These are phyloP conservation scores for Haemorhous mexicanus DNA, from an alignment of 2,113 vertebrate species.

Conservation along the genomic window DNA sequence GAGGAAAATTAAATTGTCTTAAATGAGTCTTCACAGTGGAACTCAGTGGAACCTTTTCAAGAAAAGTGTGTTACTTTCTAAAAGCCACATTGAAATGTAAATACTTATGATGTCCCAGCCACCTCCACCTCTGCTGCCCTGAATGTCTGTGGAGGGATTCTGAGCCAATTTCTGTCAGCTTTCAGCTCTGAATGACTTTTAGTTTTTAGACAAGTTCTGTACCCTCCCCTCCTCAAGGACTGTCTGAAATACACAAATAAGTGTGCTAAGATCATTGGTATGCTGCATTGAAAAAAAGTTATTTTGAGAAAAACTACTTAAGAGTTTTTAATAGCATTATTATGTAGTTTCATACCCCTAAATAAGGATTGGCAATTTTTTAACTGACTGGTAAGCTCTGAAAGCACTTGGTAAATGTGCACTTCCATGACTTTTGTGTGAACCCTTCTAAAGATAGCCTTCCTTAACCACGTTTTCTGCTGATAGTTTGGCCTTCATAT, in stretches of 20 bases:
- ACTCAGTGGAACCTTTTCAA: neutral
- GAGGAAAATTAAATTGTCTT: neutral
- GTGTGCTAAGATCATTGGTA: neutral
- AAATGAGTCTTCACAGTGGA: neutral
- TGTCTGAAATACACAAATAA: neutral
- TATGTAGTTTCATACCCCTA: neutral
- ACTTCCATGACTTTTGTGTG: neutral
- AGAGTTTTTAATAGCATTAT: neutral
- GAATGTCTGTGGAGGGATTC: neutral
- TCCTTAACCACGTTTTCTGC: neutral
- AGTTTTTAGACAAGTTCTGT: neutral
- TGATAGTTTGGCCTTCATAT: neutral
- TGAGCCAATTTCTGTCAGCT: neutral
- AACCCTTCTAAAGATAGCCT: neutral
- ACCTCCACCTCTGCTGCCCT: neutral
- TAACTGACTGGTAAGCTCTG: neutral
- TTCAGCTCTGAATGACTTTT: neutral
- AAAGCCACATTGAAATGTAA: neutral
- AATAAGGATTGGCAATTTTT: neutral
- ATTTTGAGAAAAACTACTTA: neutral
- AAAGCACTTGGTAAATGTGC: neutral
- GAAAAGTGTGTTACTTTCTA: neutral
- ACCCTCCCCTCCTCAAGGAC: neutral
- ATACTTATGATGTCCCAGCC: neutral
- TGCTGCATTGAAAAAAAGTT: neutral